Percentiles rank a stretch among this genome's conserved stretches.
phyloP scores from a whole-genome alignment of 53 echinoderm and acorn worm genomes.

The Actinopyga echinites region DNA sequence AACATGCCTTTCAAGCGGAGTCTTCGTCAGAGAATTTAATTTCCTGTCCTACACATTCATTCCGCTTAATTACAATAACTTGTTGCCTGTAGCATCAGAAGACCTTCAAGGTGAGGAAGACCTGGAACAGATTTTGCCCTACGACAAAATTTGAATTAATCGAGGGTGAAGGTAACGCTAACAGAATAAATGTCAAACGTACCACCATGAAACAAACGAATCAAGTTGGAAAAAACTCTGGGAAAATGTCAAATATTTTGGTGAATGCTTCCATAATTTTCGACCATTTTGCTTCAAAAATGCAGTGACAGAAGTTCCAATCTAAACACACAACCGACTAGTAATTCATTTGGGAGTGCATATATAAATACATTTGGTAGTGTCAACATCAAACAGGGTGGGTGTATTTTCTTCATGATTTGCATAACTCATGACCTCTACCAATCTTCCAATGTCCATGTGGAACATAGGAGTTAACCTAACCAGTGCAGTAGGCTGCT shows the following conservation, averaged over 20 bases:
- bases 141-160: not conserved
- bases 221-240: too few species aligned
- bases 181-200: too few species aligned
- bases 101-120: not conserved
- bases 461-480: too few species aligned
- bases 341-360: too few species aligned
- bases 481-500: too few species aligned
- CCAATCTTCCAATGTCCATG: too few species aligned
- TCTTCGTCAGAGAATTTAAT: slow-evolving; percentile 3
- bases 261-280: not conserved
- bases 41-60: slow-evolving; percentile 11
- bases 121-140: not conserved
- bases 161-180: too few species aligned
- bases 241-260: too few species aligned
- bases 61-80: not conserved
- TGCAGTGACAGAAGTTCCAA: not conserved
- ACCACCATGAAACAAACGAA: too few species aligned
- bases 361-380: too few species aligned
- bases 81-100: not conserved
- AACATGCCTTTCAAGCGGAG: not conserved
- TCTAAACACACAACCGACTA: too few species aligned
- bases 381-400: too few species aligned
- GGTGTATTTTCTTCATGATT: not conserved
- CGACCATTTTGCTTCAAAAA: not conserved
- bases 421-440: not conserved